A percentile compares a stretch with the other conserved stretches of the same genome.
phyloP scores from a whole-genome alignment of 2,113 vertebrate genomes.

The Machaerirhynchus nigripectus region DNA sequence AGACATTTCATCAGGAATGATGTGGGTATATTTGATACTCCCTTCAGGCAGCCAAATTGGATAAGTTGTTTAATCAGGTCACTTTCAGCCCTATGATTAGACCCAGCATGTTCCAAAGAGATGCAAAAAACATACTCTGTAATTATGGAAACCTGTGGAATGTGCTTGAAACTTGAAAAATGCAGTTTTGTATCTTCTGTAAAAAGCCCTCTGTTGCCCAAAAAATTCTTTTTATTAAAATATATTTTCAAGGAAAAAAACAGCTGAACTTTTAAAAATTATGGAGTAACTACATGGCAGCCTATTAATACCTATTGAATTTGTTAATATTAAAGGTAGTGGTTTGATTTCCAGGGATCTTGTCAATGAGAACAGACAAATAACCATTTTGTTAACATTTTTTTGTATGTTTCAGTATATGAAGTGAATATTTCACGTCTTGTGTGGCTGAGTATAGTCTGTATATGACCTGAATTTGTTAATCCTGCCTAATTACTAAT shows the following conservation, averaged over 20 bases:
- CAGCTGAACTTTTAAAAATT: background rate
- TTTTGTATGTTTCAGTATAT: background rate
- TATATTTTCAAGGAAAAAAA: background rate
- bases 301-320: background rate
- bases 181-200: background rate
- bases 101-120: background rate
- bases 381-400: background rate
- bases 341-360: background rate
- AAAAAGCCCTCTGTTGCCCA: background rate
- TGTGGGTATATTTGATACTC: background rate
- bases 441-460: rapidly evolving
- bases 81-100: background rate
- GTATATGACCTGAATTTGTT: rapidly evolving
- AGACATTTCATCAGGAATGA: background rate
- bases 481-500: background rate
- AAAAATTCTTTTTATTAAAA: background rate
- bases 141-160: background rate
- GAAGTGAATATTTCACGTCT: background rate
- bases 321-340: background rate
- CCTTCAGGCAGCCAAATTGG: background rate
- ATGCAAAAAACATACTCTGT: background rate
- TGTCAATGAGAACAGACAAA: background rate
- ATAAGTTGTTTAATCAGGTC: background rate
- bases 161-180: background rate
- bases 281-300: background rate